Evolutionary conservation across 2,797 vertebrate genomes (phyloP).

Genomic region (Pantherophis alleghaniensis): DNA sequence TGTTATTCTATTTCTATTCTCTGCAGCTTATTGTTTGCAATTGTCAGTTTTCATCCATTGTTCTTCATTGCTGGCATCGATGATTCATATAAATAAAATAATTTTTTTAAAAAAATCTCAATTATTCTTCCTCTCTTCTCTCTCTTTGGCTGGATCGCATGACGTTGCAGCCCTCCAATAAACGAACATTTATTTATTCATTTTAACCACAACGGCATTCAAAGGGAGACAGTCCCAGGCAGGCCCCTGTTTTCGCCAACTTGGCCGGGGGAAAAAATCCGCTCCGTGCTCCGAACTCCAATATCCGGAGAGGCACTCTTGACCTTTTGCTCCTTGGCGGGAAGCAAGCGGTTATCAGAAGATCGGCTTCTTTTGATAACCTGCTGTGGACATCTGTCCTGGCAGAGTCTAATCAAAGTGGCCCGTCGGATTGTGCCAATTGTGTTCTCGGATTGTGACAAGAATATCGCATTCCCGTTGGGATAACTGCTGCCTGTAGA

Average conservation of each 20-base stretch:
- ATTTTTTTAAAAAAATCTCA: neutral
- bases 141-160: neutral
- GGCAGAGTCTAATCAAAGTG: slow-evolving; percentile 67
- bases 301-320: slow-evolving; percentile 61
- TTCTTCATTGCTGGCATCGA: neutral
- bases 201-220: slow-evolving; percentile 35
- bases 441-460: slow-evolving; percentile 65
- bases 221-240: slow-evolving; percentile 29
- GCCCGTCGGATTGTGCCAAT: slow-evolving; percentile 58
- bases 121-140: no score
- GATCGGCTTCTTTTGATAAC: slow-evolving; percentile 52
- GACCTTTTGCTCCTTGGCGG: slow-evolving; percentile 59
- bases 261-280: slow-evolving; percentile 29
- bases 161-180: fast-evolving
- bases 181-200: neutral
- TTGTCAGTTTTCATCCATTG: neutral
- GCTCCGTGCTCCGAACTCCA: neutral
- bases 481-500: slow-evolving; percentile 70
- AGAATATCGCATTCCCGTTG: slow-evolving; percentile 67
- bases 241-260: slow-evolving; percentile 40
- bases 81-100: no score
- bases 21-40: neutral
- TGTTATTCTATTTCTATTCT: neutral
- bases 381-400: slow-evolving; percentile 67
- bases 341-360: slow-evolving; percentile 58